Base-by-base conservation (phyloP, 2,113 vertebrate genomes). In the Phalacrocorax pelagicus region DNA sequence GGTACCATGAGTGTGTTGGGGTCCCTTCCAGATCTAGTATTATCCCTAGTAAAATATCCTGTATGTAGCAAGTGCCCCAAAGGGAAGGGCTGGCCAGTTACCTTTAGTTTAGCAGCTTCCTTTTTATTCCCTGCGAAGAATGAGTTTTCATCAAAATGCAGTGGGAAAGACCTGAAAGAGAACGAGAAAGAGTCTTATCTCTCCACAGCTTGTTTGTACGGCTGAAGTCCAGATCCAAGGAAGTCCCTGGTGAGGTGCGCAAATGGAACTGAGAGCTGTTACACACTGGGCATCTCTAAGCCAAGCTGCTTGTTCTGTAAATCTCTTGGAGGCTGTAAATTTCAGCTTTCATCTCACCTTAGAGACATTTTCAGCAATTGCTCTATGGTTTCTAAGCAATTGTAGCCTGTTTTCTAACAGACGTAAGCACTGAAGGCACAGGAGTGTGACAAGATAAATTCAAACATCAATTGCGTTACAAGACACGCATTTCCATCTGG, bases 91-190 rank as follows among this genome's bases (percentile, higher is more conserved):
- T 32, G 63, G 51, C 83, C 52, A 34, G 57, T 96, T 95, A 99
- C 99, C 99, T 99, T 99, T 3, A 99, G 98, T 95, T 99, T 98
- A 7, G 98, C 98, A 18, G 99, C 99, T 98, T 99, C 99, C 24
- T 98, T 98, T 92, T 98, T 98, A 91, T 99, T 98, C 26, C 99
- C 99, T 74, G 98, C 98, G 96, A 99, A 99, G 92, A 99, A 97
- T 2, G 99, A 99, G 49, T 98, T 99, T 79, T 99, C 99, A 93
- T 99, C 97, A 6, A 99, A 99, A 96, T 99, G 99, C 96, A 99
- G 96, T 1, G 99, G 99, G 92, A 99, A 99, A 18, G 99, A 99
- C 81, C 99, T 99, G 92, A 20, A 97, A 81, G 0, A 58, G 49
- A 70, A 79, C 0, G 10, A 46, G 30, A 5, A 15, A 55, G 44